Evolutionary conservation across 2,113 vertebrate species (phyloP), one percentile per base, ranked within the genome.

Genomic region (Chaenogobius annularis): DNA sequence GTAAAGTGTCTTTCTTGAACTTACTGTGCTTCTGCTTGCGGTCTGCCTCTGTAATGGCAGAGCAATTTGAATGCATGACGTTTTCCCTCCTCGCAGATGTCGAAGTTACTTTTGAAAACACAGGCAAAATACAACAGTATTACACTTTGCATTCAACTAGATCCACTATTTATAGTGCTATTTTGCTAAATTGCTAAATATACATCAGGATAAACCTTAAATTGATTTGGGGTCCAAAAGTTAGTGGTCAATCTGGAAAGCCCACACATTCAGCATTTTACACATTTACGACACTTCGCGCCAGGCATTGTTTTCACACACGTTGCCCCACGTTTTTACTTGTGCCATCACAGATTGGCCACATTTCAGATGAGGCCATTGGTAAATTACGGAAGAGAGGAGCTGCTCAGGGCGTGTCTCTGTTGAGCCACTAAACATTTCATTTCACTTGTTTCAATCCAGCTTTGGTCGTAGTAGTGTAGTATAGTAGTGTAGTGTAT

Each of bases 51-150:
- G 66, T 43, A 46, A 77, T 56, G 31, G 74, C 8, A 6, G 31
- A 63, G 73, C 22, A 59, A 46, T 93, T 94, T 94, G 91, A 94
- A 94, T 73, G 78, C 77, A 78, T 84, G 93, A 83, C 76, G 87
- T 92, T 88, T 84, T 93, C 90, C 90, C 91, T 92, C 89, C 90
- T 70, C 55, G 4, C 22, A 22, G 52, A 56, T 46, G 59, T 46
- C 35, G 35, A 5, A 40, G 66, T 37, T 17, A 35, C 9, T 66
- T 5, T 75, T 1, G 5, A 9, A 22, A 56, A 20, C 20, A 1
- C 22, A 1, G 54, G 22, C 54, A 56, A 1, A 5, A 23, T 12
- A 12, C 44, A 46, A 11, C 7, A 46, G 44, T 46, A 12, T 46
- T 46, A 10, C 9, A 10, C 12, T 10, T 46, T 1, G 9, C 44